Base-by-base conservation (phyloP, 2,888 invertebrate species). In the Strigamia maritima region DNA sequence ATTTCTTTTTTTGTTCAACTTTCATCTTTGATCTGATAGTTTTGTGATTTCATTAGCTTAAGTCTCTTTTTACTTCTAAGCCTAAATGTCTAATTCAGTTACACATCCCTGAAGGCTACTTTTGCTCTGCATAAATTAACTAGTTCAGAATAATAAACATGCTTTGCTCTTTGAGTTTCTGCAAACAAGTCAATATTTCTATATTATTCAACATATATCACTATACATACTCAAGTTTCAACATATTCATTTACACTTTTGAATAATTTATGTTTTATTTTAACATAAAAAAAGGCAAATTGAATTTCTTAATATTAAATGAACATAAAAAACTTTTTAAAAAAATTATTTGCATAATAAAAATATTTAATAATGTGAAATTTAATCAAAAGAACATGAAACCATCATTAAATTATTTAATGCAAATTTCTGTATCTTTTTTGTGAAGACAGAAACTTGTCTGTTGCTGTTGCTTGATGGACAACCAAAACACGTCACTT, bases 1-100 rank as follows among this genome's bases (percentile, higher is more conserved):
- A 12, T 65, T 65, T 65, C 24, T 65, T 24, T 65, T 54, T 24
- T n/a, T 65, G 22, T 65, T n/a, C 19, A 65, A 65, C 60, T 65
- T 65, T 65, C 60, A 65, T 65, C 60, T 65, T 65, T 65, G 60
- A 65, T 65, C 60, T 65, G 60, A 65, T 65, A 65, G 60, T 65
- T 65, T 65, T 65, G 60, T 65, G 60, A 65, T 65, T 65, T 65
- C 60, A 65, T 65, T 65, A 65, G 24, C 60, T 65, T 65, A 65
- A 65, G 60, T 65, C 60, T 22, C 60, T 65, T 65, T 65, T 65
- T 44, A 44, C 22, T 65, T 65, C 24, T 65, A 24, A 22, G 60
- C 60, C 60, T 65, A 65, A 65, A 65, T 65, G 60, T 65, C 22
- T 65, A 65, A 65, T 65, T 65, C 60, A 65, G 60, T 65, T 65